A percentile compares a stretch with the other conserved stretches of the same genome.
Evolutionary conservation across 2,113 vertebrate genomes (phyloP).

Genomic region (Nibea coibor): DNA sequence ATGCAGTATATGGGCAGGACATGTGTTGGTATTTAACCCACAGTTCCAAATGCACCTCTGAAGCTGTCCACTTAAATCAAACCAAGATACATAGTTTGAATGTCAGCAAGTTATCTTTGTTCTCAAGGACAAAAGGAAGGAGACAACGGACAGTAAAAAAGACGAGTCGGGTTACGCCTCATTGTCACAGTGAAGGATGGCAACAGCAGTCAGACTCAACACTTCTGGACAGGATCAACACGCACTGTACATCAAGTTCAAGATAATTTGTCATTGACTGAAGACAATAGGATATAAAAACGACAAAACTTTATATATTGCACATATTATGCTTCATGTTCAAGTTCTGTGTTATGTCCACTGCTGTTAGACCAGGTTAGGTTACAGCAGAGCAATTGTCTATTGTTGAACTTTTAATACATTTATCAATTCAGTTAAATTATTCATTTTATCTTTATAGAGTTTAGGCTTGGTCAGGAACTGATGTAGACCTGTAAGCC

Average conservation of each 20-base stretch:
- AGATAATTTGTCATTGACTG: too few relatives aligned
- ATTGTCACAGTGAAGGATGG: not conserved
- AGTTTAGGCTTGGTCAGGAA: not conserved
- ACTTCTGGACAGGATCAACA: not conserved
- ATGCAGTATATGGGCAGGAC: not conserved
- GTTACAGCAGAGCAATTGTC: too few relatives aligned
- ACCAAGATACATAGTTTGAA: not conserved
- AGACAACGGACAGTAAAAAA: not conserved
- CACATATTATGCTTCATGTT: too few relatives aligned
- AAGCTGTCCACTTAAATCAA: not conserved
- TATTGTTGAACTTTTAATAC: too few relatives aligned
- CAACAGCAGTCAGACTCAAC: not conserved
- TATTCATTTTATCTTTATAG: too few relatives aligned
- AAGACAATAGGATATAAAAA: too few relatives aligned
- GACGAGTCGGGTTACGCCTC: not conserved
- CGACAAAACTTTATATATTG: too few relatives aligned
- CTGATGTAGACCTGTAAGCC: not conserved
- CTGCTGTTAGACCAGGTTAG: too few relatives aligned
- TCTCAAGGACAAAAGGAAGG: slow-evolving; percentile 21
- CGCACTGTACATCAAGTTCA: not conserved
- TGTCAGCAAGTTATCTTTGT: slow-evolving; percentile 23
- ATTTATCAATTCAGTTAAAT: too few relatives aligned
- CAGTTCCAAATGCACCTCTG: not conserved
- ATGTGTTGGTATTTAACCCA: not conserved
- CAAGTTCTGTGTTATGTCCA: too few relatives aligned